phyloP scores from a whole-genome alignment of 2,888 invertebrate species.

The Sussaba pulchella region DNA sequence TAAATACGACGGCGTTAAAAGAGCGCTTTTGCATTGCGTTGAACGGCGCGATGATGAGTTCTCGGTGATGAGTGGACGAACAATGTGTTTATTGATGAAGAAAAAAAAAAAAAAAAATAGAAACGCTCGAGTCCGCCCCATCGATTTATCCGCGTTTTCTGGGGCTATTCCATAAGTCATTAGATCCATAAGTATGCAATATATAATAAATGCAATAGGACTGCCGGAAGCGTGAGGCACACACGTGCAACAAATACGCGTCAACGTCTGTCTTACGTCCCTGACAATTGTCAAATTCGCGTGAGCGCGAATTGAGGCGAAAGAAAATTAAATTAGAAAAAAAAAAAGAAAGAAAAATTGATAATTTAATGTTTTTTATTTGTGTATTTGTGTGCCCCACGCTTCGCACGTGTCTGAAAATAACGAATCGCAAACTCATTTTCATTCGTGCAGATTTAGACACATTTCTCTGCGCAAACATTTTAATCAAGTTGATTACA shows the following conservation, averaged over 20 bases:
- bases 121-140: conserved; percentile 46
- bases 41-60: no score
- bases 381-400: neutral
- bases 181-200: conserved; percentile 81
- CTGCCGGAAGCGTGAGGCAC: conserved; percentile 38
- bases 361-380: neutral
- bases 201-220: conserved; percentile 80
- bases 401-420: conserved; percentile 37
- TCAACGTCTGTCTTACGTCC: neutral
- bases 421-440: conserved; percentile 51
- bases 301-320: neutral
- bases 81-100: conserved; percentile 13
- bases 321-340: neutral
- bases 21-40: conserved; percentile 13
- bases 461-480: conserved; percentile 4
- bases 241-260: conserved; percentile 24
- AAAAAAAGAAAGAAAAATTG: neutral
- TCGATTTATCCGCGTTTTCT: conserved; percentile 54
- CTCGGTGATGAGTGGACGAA: conserved; percentile 1
- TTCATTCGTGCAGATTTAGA: conserved; percentile 9
- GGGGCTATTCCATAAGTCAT: conserved; percentile 76
- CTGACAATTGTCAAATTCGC: neutral
- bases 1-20: neutral
- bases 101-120: no score
- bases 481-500: neutral